phyloP scores from a whole-genome alignment of 2,888 invertebrate genomes.

The Elysia crispata region DNA sequence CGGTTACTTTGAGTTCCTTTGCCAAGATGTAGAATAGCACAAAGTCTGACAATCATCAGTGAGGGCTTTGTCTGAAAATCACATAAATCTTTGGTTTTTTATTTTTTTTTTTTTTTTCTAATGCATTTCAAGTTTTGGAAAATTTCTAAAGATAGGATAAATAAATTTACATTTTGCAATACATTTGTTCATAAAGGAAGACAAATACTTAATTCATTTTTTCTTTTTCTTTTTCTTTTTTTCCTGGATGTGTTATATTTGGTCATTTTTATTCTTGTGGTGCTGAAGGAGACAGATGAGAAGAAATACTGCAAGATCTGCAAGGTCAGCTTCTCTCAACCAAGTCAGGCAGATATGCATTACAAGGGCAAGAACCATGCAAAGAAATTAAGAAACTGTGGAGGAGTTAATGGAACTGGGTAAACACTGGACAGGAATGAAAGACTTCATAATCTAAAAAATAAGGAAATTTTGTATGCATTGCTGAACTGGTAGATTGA shows the following conservation, averaged over 20 bases:
- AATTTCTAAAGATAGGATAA: too few species aligned
- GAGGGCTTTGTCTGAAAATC: too few species aligned
- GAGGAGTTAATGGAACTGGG: slow-evolving; percentile 17
- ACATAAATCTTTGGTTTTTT: too few species aligned
- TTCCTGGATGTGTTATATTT: background rate
- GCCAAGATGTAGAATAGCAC: too few species aligned
- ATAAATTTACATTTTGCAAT: too few species aligned
- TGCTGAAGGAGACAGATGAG: slow-evolving; percentile 39
- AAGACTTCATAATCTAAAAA: too few species aligned
- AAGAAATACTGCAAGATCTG: slow-evolving; percentile 79
- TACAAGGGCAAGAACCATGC: slow-evolving; percentile 82
- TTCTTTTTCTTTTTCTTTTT: slow-evolving; percentile 1
- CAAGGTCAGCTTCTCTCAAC: slow-evolving; percentile 81
- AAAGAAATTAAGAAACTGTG: slow-evolving; percentile 58
- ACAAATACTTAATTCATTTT: background rate
- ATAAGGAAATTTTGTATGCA: too few species aligned
- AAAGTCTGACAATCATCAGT: too few species aligned
- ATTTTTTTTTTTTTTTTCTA: too few species aligned
- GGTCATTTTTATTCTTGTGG: background rate
- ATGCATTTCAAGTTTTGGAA: too few species aligned
- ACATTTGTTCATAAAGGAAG: background rate
- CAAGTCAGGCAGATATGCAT: slow-evolving; percentile 82
- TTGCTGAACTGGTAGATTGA: too few species aligned
- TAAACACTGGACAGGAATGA: background rate
- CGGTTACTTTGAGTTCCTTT: too few species aligned